These are phyloP conservation scores for Rallus crepitans DNA, from an alignment of 2,797 vertebrate species.

Conservation along the genomic window DNA sequence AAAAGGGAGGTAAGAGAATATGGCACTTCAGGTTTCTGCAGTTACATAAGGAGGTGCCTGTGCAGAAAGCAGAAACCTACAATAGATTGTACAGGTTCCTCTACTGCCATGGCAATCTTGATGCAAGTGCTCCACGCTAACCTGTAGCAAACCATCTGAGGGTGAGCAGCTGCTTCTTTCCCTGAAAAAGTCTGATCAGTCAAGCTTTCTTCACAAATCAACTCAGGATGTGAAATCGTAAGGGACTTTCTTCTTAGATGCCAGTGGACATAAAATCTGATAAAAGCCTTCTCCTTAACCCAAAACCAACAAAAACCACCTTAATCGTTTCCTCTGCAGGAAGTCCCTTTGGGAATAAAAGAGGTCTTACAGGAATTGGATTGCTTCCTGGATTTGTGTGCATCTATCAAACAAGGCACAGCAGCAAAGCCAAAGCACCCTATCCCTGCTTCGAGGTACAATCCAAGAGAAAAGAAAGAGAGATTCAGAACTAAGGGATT, in stretches of 20 bases:
- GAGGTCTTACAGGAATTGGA: constrained; percentile 72
- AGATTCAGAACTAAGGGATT: constrained; percentile 29
- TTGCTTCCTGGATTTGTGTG: constrained; percentile 64
- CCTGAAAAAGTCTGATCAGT: constrained; percentile 17
- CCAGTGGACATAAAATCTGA: constrained; percentile 62
- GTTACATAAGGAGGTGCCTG: not conserved
- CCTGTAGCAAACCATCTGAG: not conserved
- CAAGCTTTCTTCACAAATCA: constrained; percentile 59
- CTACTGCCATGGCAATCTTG: not conserved
- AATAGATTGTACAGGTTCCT: not conserved
- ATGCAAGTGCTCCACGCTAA: not conserved
- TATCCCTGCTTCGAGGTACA: not conserved
- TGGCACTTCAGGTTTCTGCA: not conserved
- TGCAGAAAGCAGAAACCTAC: not conserved
- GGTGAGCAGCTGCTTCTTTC: not conserved
- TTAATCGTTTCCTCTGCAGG: constrained; percentile 76
- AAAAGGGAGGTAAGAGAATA: not conserved
- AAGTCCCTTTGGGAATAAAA: constrained; percentile 73
- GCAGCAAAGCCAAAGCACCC: constrained; percentile 51
- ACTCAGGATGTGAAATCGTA: constrained; percentile 61
- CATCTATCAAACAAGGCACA: constrained; percentile 23
- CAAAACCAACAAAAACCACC: not conserved
- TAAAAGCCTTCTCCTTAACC: not conserved
- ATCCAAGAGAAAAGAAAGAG: constrained; percentile 18
- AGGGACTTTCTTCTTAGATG: constrained; percentile 62